Conservation (phyloP, 2,113 vertebrate genomes). For the Hippocampus zosterae region DNA sequence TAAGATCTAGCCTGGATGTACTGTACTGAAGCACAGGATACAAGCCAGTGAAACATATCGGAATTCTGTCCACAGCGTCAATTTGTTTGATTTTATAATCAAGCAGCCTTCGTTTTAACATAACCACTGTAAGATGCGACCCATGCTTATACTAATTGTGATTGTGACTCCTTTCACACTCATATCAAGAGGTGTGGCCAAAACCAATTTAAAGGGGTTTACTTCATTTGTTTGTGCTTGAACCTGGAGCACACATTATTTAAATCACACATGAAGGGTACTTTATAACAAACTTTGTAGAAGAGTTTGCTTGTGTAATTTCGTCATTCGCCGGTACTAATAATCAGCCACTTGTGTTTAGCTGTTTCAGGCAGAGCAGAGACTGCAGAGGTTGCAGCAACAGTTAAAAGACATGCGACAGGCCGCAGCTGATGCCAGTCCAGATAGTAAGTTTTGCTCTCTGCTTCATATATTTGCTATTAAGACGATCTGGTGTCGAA, state of each 20-base stretch:
- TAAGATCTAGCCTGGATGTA: too few relatives aligned
- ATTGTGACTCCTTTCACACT: background rate
- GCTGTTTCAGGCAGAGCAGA: constrained; percentile 90
- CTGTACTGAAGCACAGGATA: too few relatives aligned
- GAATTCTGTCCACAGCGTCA: background rate
- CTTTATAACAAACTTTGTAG: background rate
- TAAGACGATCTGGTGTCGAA: constrained; percentile 27
- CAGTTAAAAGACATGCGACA: constrained; percentile 90
- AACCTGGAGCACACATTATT: background rate
- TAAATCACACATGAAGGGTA: background rate
- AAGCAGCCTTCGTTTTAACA: background rate
- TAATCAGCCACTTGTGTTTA: constrained; percentile 49
- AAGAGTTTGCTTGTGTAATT: background rate
- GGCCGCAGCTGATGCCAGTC: constrained; percentile 85
- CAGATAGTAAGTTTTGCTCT: constrained; percentile 84
- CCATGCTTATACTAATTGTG: background rate
- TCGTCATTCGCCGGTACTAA: background rate
- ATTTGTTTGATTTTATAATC: background rate
- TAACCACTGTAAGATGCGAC: background rate
- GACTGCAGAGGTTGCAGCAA: constrained; percentile 82
- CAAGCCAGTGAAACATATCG: too few relatives aligned
- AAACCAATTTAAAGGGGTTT: background rate
- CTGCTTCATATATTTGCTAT: constrained; percentile 11
- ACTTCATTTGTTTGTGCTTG: background rate
- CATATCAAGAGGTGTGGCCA: background rate